Conservation (phyloP, 2,888 invertebrate species). For the Cosmorhoe ocellata region DNA sequence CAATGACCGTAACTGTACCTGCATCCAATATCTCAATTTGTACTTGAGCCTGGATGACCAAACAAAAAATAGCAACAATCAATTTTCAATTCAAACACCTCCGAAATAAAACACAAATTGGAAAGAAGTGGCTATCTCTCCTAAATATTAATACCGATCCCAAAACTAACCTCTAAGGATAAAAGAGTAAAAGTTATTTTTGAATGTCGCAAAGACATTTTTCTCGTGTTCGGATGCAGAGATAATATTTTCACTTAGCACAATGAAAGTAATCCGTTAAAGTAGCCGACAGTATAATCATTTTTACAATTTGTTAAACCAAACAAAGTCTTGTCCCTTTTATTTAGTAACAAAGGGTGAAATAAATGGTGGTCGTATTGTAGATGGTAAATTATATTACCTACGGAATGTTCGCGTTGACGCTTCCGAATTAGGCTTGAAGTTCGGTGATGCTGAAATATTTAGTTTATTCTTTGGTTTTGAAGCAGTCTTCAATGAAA, state of each 20-base stretch:
- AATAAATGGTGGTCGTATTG: constrained; percentile 49
- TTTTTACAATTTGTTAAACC: constrained; percentile 62
- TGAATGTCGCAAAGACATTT: background rate
- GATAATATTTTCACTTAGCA: constrained; percentile 46
- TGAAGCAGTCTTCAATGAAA: too few relatives aligned
- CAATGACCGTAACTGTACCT: constrained; percentile 78
- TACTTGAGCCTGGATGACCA: constrained; percentile 30
- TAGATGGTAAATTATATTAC: constrained; percentile 67
- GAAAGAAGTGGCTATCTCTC: background rate
- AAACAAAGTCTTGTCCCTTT: constrained; percentile 60
- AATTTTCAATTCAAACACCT: background rate
- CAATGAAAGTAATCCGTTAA: constrained; percentile 75
- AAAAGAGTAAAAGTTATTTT: constrained; percentile 2
- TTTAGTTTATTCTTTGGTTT: constrained; percentile 31
- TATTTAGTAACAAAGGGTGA: constrained; percentile 64
- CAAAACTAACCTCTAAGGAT: background rate
- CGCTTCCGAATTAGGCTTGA: constrained; percentile 56
- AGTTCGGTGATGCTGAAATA: constrained; percentile 69
- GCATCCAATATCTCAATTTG: constrained; percentile 56
- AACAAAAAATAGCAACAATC: constrained; percentile 16
- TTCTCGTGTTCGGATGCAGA: constrained; percentile 15
- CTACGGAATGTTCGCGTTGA: constrained; percentile 57
- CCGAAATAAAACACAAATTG: background rate
- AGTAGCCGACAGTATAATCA: constrained; percentile 70
- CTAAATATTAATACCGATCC: background rate